Conservation (phyloP, 2,797 vertebrate species). For the Nannoperca obscura region DNA sequence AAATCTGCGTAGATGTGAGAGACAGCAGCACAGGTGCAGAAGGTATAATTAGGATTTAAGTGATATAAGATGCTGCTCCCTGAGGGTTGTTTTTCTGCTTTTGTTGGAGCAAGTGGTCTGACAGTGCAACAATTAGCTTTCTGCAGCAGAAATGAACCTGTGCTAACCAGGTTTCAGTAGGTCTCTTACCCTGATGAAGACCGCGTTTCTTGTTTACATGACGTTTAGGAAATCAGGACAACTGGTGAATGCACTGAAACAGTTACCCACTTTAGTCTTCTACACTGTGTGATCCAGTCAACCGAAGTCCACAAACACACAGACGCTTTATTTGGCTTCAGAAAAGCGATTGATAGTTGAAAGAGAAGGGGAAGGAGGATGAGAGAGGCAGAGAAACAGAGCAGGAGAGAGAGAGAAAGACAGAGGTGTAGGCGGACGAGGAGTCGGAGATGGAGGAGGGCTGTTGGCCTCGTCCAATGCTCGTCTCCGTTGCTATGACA, state of each 20-base stretch:
- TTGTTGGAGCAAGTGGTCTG: neutral
- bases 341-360: neutral
- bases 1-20: neutral
- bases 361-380: neutral
- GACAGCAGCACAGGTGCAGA: neutral
- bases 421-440: conserved; percentile 27
- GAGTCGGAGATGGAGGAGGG: conserved; percentile 18
- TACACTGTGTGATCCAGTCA: neutral
- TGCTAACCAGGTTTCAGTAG: neutral
- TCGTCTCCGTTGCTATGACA: conserved; percentile 59
- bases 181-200: too few relatives aligned
- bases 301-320: neutral
- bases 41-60: neutral
- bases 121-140: neutral
- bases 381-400: conserved; percentile 3
- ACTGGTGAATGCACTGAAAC: neutral
- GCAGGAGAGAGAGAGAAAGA: neutral
- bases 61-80: neutral
- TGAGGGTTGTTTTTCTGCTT: neutral
- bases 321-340: neutral
- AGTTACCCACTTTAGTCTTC: neutral
- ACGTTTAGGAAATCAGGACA: neutral
- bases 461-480: conserved; percentile 25
- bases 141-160: neutral
- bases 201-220: neutral